Conservation (phyloP, 2,888 invertebrate species). For the Pilophorus perplexus region DNA sequence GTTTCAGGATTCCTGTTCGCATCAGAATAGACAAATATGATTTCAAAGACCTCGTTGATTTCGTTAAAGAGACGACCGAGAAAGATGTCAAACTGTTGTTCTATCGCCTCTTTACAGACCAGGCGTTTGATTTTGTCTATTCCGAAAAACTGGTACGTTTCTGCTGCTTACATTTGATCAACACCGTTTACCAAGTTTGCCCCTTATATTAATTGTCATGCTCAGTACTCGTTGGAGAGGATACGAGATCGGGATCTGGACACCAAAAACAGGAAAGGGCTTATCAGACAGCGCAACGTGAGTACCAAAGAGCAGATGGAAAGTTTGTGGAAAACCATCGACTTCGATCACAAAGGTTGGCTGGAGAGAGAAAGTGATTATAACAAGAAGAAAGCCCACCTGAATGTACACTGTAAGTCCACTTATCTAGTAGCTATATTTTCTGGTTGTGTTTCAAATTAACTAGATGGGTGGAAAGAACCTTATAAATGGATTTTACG, state of each 20-base stretch:
- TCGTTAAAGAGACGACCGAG: neutral
- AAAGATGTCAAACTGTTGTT: constrained; percentile 23
- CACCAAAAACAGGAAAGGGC: neutral
- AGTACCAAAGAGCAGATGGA: constrained; percentile 10
- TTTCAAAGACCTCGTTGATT: constrained; percentile 12
- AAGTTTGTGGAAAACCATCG: constrained; percentile 13
- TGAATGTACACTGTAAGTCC: too few species aligned
- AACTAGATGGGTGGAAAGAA: too few species aligned
- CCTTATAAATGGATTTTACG: too few species aligned
- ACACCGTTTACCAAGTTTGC: too few species aligned
- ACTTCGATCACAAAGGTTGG: constrained; percentile 23
- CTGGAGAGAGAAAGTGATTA: constrained; percentile 8
- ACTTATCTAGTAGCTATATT: too few species aligned
- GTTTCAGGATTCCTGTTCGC: neutral
- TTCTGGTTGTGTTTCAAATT: too few species aligned
- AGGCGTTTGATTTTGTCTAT: constrained; percentile 31
- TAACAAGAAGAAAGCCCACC: constrained; percentile 6
- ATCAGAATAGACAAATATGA: constrained; percentile 26
- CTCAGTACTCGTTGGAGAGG: constrained; percentile 28
- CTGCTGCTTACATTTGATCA: neutral
- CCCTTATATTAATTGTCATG: neutral
- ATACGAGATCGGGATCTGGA: constrained; percentile 30
- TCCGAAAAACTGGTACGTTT: constrained; percentile 20
- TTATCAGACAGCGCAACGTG: neutral
- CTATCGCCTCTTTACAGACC: constrained; percentile 13